Base-by-base conservation (phyloP, 2,797 vertebrate genomes). In the Gymnoscopelus braueri region DNA sequence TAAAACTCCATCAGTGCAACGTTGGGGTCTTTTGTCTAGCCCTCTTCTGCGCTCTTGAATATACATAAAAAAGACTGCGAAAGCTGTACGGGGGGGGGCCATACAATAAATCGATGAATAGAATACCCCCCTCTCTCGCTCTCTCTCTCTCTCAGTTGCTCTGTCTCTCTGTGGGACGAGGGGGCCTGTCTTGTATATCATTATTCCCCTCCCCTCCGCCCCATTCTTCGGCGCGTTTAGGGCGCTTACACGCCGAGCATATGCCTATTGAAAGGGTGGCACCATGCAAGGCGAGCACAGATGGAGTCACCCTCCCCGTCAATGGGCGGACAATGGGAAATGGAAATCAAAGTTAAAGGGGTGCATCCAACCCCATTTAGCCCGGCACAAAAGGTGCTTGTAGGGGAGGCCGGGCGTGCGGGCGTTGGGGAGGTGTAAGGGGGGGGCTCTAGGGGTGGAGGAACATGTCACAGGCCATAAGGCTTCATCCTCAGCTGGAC, bases 281-380 rank as follows among this genome's bases (percentile, higher is more conserved):
- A 93, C 91, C 90, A 89, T 85, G 91, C 95, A 93, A 95, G 88
- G 92, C 93, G 94, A 93, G 93, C 95, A 94, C 94, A 97, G 95
- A 97, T 95, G 96, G 92, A 89, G 93, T 94, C 92, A 93, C 93
- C 92, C 91, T 93, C 91, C 92, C 89, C 79, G 85, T 93, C 91
- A 92, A 93, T 89, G 84, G 88, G 24, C 32, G 75, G 87, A 95
- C 94, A 95, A 95, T 94, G 75, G 91, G 71, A 88, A 92, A 94
- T 94, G 93, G 93, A 94, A 95, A 94, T 94, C 88, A 93, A 93
- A 94, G 94, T 94, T 94, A 94, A 93, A 94, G 88, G 94, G 91
- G 91, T 94, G 92, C 87, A 91, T 93, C 91, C 91, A 94, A 88
- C 85, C 88, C 89, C 87, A 89, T 93, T 94, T 92, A 94, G 93